Conservation (phyloP, 2,888 invertebrate genomes). For the Eurytoma adleriae region DNA sequence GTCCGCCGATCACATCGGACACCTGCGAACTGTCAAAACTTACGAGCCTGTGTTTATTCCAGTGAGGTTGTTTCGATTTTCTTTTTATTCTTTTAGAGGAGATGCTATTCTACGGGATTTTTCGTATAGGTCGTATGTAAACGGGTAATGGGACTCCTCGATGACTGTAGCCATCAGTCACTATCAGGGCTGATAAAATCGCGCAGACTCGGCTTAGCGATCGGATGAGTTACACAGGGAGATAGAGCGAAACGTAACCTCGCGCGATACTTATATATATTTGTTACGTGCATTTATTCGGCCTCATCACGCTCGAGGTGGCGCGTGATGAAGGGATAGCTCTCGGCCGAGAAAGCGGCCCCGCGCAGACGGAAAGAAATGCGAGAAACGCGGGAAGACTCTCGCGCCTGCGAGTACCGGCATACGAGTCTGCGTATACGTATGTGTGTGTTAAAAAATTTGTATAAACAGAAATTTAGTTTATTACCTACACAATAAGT, state of each 20-base stretch:
- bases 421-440: constrained; percentile 8
- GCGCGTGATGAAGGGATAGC: constrained; percentile 18
- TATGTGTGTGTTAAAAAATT: not conserved
- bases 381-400: constrained; percentile 33
- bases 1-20: too few relatives aligned
- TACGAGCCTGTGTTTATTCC: not conserved
- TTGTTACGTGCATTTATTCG: constrained; percentile 2
- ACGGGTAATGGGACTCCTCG: too few relatives aligned
- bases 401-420: not conserved
- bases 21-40: too few relatives aligned
- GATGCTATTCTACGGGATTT: too few relatives aligned
- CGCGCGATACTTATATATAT: not conserved
- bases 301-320: constrained; percentile 4
- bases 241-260: not conserved
- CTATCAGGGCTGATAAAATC: not conserved
- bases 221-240: too few relatives aligned
- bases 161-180: too few relatives aligned
- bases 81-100: too few relatives aligned
- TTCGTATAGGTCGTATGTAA: too few relatives aligned
- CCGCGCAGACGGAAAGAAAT: constrained; percentile 8
- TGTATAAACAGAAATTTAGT: not conserved
- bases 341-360: constrained; percentile 2
- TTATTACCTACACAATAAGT: not conserved
- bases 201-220: too few relatives aligned
- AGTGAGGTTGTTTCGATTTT: not conserved